Conservation (phyloP, 2,888 invertebrate genomes). For the Allolobophora icterica region DNA sequence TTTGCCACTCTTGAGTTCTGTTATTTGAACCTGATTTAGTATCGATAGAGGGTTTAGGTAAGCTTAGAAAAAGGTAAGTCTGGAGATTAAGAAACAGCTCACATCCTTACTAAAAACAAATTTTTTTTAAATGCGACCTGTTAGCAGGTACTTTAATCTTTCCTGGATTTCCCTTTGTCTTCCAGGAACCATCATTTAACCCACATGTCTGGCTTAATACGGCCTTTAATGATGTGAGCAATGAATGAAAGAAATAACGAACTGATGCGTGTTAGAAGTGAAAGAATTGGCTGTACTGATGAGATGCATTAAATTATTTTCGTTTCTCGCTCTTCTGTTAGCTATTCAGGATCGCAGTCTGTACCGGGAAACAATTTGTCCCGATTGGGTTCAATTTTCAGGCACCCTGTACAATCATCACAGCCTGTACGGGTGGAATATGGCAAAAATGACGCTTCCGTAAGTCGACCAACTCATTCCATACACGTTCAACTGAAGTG, state of each 20-base stretch:
- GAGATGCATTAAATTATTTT: neutral
- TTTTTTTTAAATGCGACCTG: neutral
- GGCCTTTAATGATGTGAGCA: no score
- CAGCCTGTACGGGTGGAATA: constrained; percentile 70
- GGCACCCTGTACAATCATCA: constrained; percentile 65
- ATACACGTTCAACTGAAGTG: neutral
- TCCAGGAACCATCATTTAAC: neutral
- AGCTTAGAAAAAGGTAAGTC: neutral
- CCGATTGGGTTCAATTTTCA: constrained; percentile 75
- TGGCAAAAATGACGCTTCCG: constrained; percentile 60
- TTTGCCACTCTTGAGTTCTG: neutral
- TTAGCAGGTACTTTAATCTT: neutral
- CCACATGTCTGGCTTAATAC: neutral
- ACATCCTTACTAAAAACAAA: neutral
- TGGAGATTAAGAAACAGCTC: neutral
- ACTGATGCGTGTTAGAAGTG: neutral
- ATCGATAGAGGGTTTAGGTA: neutral
- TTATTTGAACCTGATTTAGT: neutral
- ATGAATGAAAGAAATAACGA: neutral
- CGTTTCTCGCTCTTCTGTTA: neutral
- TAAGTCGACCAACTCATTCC: constrained; percentile 44
- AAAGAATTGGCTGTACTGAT: neutral
- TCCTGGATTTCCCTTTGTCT: neutral
- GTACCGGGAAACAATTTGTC: constrained; percentile 77
- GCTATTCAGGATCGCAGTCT: constrained; percentile 42